These are phyloP conservation scores for Archaeoteleia sp. DNA, from an alignment of 2,888 invertebrate species.

Conservation along the genomic window DNA sequence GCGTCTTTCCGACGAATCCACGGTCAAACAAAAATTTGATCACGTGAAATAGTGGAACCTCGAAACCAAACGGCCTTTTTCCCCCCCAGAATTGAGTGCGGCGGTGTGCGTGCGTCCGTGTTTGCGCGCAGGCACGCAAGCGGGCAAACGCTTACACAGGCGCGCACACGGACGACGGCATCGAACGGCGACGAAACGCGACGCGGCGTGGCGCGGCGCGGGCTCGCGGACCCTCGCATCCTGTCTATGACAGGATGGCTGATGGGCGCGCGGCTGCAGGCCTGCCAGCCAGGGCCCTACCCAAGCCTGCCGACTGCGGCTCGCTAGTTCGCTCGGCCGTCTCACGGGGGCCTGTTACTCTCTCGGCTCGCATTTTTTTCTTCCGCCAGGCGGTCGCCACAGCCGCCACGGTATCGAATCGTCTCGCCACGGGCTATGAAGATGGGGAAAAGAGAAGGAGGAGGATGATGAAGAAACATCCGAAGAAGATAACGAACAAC, in stretches of 20 bases:
- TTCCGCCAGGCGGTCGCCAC: constrained; percentile 57
- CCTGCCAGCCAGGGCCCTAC: constrained; percentile 60
- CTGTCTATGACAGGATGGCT: constrained; percentile 73
- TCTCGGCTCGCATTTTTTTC: constrained; percentile 59
- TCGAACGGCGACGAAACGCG: constrained; percentile 51
- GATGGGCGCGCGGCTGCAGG: constrained; percentile 64
- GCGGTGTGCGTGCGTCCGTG: not conserved
- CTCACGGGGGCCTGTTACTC: constrained; percentile 70
- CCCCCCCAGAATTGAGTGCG: constrained; percentile 18
- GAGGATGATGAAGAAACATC: too few species aligned
- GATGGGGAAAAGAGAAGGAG: constrained; percentile 13
- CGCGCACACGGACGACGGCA: constrained; percentile 28
- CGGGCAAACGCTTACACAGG: constrained; percentile 15
- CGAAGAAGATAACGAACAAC: too few species aligned
- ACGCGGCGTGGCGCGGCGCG: constrained; percentile 59
- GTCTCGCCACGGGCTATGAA: constrained; percentile 53
- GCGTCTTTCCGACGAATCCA: too few species aligned
- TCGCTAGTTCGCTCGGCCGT: constrained; percentile 52
- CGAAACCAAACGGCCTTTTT: constrained; percentile 27
- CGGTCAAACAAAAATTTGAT: constrained; percentile 1
- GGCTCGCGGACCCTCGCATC: constrained; percentile 73
- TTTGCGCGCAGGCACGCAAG: not conserved
- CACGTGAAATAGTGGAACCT: constrained; percentile 42
- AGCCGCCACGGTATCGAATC: constrained; percentile 61
- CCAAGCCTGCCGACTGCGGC: constrained; percentile 54